Evolutionary conservation across 30 jellyfish, hydroid and myxozoan species (phyloP), one percentile per base, ranked within the genome.

Genomic region (Phacellophora camtschatica): DNA sequence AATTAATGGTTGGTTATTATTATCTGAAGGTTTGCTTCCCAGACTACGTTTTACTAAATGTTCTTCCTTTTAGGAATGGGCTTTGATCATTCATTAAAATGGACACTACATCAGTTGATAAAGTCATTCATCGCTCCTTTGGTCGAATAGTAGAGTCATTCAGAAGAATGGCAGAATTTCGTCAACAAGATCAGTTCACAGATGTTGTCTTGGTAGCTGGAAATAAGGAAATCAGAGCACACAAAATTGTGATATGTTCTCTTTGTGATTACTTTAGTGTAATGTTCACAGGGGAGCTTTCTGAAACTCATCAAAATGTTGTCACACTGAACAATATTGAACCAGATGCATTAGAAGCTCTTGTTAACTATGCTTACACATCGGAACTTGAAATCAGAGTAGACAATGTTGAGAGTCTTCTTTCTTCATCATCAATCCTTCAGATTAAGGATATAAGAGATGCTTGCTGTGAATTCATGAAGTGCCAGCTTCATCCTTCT

Each of bases 391-490:
- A 90, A 75, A 90, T 90, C 29, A 32, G 97, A 25, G 97, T 90
- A 18, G 97, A 90, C 54, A 90, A 90, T 66, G 97, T 90, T 19
- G 97, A 90, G 42, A 90, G 87, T 39, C 73, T 90, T n/a, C 85
- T 90, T 19, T 96, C 97, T 4, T 90, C 97, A 15, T 95, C 97
- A 3, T 90, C 96, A 5, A 63, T 90, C 27, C 84, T 90, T 30
- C 97, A 90, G 63, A 95, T 90, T 10, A 65, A 82, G 25, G 95
- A 84, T 61, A 88, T 90, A 31, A 68, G 87, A 51, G 85, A 74
- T 54, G 97, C 97, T 13, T 90, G 97, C 55, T 90, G 97, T 51
- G 95, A 84, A 19, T 90, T 90, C 39, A 90, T 90, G 97, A 90
- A 90, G 37, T 83, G 90, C 49, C 97, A 90, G 62, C 55, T 90